A percentile compares a stretch with the other conserved stretches of the same genome.
Evolutionary conservation across 2,113 vertebrate species (phyloP).

Genomic region (Mungos mungo): DNA sequence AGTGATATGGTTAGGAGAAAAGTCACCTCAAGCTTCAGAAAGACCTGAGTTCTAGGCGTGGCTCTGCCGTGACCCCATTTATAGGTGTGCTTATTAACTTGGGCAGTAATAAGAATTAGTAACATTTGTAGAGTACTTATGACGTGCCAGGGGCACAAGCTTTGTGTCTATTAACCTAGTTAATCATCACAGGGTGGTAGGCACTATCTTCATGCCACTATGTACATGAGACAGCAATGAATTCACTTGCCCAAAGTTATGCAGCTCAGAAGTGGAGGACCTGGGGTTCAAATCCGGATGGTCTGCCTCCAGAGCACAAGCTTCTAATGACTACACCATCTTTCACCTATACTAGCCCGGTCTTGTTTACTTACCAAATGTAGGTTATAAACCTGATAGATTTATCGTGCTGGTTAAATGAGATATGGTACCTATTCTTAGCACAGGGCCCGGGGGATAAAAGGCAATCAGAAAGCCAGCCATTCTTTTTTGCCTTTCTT

Average conservation of each 20-base stretch:
- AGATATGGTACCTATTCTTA: not conserved
- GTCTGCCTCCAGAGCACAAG: not conserved
- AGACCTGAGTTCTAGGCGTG: not conserved
- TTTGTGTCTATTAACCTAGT: not conserved
- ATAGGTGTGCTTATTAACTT: not conserved
- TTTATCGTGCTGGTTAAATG: not conserved
- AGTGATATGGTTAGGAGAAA: not conserved
- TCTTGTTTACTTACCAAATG: not conserved
- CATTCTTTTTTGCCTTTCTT: not conserved
- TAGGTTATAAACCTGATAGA: not conserved
- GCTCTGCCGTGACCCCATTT: not conserved
- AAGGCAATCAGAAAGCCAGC: not conserved
- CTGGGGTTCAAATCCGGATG: not conserved
- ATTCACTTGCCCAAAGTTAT: not conserved
- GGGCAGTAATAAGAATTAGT: not conserved
- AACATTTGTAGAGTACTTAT: not conserved
- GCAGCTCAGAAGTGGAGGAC: not conserved
- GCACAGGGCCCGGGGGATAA: not conserved
- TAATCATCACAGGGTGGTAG: not conserved
- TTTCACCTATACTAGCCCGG: not conserved
- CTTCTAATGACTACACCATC: not conserved
- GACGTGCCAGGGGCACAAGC: not conserved
- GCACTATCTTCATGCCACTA: not conserved
- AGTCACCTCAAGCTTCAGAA: not conserved
- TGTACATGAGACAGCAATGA: not conserved